phyloP scores from a whole-genome alignment of 2,113 vertebrate genomes.

The Ochotona princeps region DNA sequence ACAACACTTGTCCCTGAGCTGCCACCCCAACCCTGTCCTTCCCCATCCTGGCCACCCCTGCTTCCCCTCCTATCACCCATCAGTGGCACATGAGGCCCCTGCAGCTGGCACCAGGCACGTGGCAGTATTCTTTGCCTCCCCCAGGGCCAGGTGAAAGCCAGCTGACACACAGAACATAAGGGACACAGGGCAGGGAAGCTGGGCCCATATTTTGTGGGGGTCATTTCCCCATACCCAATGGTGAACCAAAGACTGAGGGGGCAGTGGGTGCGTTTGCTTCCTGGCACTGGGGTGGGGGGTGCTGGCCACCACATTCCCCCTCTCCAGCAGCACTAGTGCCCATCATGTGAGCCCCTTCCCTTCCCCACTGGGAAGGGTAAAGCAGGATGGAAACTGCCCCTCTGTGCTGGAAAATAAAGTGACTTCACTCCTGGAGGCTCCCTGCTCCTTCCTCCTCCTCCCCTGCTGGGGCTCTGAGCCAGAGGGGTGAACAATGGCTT shows the following conservation, averaged over 20 bases:
- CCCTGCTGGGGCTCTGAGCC: background rate
- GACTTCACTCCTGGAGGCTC: background rate
- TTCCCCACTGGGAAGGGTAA: background rate
- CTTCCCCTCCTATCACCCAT: background rate
- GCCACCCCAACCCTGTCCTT: too few species aligned
- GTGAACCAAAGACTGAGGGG: background rate
- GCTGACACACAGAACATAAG: background rate
- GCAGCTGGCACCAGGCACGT: background rate
- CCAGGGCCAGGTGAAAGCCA: background rate
- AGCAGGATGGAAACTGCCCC: background rate
- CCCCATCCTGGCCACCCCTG: too few species aligned
- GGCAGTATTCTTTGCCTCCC: background rate
- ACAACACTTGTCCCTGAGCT: background rate
- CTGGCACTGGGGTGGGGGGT: background rate
- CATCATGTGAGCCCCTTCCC: background rate
- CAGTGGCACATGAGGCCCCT: accelerated
- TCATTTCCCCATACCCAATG: background rate
- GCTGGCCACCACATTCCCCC: background rate
- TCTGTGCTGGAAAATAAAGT: background rate
- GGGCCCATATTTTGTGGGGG: background rate
- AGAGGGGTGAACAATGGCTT: background rate
- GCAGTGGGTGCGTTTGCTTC: background rate
- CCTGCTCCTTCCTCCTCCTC: background rate
- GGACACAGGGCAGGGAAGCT: background rate
- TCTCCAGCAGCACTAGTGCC: background rate